These are phyloP conservation scores for Artemia franciscana DNA, from an alignment of 1,140 invertebrate genomes.

Conservation along the genomic window DNA sequence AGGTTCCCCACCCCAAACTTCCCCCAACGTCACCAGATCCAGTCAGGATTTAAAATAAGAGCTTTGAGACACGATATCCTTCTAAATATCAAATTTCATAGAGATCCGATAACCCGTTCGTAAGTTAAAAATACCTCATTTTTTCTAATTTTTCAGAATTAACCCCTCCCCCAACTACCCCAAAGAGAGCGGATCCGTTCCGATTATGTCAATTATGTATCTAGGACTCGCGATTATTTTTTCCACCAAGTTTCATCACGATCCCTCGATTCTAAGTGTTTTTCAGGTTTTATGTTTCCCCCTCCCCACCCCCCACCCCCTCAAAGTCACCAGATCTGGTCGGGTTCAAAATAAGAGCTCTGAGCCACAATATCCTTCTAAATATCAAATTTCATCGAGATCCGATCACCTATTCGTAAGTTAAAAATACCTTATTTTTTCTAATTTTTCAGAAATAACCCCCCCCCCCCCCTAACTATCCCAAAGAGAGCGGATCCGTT, in stretches of 20 bases:
- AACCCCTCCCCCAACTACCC: no score
- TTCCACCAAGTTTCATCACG: not conserved
- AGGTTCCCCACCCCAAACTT: no score
- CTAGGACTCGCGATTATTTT: not conserved
- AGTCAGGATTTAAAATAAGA: no score
- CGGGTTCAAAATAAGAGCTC: not conserved
- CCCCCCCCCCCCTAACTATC: not conserved
- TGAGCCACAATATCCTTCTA: not conserved
- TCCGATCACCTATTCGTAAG: not conserved
- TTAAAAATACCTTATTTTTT: no score
- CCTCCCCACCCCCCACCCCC: not conserved
- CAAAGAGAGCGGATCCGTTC: no score
- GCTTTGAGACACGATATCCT: no score
- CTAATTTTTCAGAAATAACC: no score
- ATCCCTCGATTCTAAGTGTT: not conserved
- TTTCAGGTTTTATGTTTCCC: not conserved
- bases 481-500: not conserved
- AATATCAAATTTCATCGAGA: not conserved
- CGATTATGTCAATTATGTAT: not conserved
- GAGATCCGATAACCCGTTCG: no score
- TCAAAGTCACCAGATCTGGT: not conserved
- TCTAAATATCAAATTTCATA: no score
- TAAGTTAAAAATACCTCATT: no score
- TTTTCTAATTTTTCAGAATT: no score
- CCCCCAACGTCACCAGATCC: no score